Evolutionary conservation across 2,797 vertebrate genomes (phyloP), one percentile per base, ranked within the genome.

Genomic region (Amblyopsis hoosieri): DNA sequence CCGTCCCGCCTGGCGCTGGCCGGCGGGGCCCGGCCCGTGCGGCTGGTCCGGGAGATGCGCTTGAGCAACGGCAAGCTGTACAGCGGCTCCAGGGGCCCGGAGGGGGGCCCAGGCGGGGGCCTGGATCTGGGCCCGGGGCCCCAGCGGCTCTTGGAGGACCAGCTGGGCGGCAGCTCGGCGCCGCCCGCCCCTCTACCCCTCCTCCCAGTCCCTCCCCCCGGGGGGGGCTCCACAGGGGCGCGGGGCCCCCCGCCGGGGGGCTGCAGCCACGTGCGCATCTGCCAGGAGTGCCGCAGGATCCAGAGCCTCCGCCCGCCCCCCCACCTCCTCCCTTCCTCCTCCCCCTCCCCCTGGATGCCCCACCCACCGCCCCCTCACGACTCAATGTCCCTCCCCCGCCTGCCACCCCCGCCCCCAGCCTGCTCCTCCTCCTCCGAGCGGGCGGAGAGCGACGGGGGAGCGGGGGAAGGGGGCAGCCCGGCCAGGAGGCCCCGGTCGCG

Each of bases 11-110:
- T 94, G 19, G 86, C 92, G 1, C 84, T 95, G 64, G 93, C 93
- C 0, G 88, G 92, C 0, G 88, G 92, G 3, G 88, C 91, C 0
- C 88, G 91, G 0, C 92, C 93, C 2, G 85, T 93, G 57, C 91
- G 94, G 12, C 87, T 95, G 0, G 94, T 94, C 59, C 88, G 94
- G 0, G 94, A 96, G 82, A 94, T 95, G 91, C 93, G 95, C 7
- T 94, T 96, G 62, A 95, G 94, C 87, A 96, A 96, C 4, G 95
- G 95, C 37, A 95, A 94, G 79, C 93, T 96, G 11, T 95, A 95
- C 85, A 93, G 94, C 55, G 93, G 92, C 19, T 79, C 78, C 0
- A 87, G 89, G 15, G 55, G n/a, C 9, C n/a, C 62, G 0, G 80
- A 71, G 2, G 74, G 60, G 57, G 45, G 31, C 3, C 17, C 15